These are phyloP conservation scores for Torymus aiolomorphi DNA, from an alignment of 2,888 invertebrate species.

Conservation along the genomic window DNA sequence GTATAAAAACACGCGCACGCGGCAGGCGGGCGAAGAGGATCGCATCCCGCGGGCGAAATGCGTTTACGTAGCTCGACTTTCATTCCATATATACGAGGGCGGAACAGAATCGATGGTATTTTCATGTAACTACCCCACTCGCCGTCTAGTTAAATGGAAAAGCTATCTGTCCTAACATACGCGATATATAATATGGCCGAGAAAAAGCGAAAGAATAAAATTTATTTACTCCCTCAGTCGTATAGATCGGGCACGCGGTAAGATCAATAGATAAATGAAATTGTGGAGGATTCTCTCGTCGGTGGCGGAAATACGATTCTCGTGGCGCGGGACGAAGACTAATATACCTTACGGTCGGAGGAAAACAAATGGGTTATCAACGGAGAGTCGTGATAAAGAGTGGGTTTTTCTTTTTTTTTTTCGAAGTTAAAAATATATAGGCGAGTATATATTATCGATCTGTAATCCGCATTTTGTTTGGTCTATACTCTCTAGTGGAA, in stretches of 20 bases:
- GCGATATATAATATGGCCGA: no score
- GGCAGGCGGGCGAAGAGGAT: no score
- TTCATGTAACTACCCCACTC: not conserved
- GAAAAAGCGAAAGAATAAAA: constrained; percentile 3
- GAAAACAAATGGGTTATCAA: not conserved
- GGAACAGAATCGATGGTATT: not conserved
- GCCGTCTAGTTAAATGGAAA: not conserved
- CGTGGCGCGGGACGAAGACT: not conserved
- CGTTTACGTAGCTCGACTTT: no score
- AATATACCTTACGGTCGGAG: not conserved
- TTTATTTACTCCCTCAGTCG: not conserved
- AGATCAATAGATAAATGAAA: constrained; percentile 20
- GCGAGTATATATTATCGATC: no score
- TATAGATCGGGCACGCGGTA: not conserved
- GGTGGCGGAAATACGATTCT: not conserved
- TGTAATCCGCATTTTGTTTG: no score
- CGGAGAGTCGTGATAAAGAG: not conserved
- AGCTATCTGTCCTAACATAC: not conserved
- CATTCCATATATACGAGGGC: no score
- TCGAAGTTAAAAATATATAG: no score
- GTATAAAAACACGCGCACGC: no score
- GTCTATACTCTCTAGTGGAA: no score
- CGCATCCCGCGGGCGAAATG: no score
- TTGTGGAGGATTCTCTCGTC: not conserved
- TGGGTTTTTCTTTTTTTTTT: not conserved